Evolutionary conservation across 1,140 invertebrate genomes (phyloP), one percentile per base, ranked within the genome.

Genomic region (Orchestia grillus): DNA sequence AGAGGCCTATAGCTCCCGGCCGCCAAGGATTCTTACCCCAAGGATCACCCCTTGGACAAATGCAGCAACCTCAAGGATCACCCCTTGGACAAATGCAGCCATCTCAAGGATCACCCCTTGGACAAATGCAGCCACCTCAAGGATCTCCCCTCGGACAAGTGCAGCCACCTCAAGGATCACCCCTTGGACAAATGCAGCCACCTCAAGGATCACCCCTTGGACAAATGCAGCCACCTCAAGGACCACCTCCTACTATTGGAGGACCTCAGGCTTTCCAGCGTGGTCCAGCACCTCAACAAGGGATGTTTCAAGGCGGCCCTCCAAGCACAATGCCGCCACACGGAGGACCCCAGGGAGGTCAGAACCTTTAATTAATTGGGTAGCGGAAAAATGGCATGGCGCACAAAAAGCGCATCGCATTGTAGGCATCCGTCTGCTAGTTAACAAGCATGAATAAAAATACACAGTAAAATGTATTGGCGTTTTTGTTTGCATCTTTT

Each of bases 241-340:
- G 62, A 15, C 15, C 28, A 77, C 11, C 28, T 15, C 62, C 62
- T 77, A 1, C 62, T 23, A 15, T 3, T 36, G 62, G 62, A 77
- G 62, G 11, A 77, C 62, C 62, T 94, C 92, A 94, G 44, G 11
- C 41, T 92, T 43, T 43, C 90, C 90, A 94, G 92, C 88, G 43
- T 6, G 92, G 44, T n/a, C 44, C 92, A 28, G 36, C 44, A 28
- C 92, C 92, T 45, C 43, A 45, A 15, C 92, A 94, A 40, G 43
- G 43, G 11, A 47, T 45, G 44, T 47, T 94, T 28, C 62, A 77
- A 77, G 62, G 62, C 28, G 62, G 62, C 3, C 62, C 62, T 77
- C 62, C 11, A 28, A 28, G 62, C 28, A 36, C 62, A 28, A 77
- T 77, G 62, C 62, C 62, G 11, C 62, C 62, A 44, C 88, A 90